Evolutionary conservation across 2,797 vertebrate species (phyloP).

Genomic region (Chiloscyllium punctatum): DNA sequence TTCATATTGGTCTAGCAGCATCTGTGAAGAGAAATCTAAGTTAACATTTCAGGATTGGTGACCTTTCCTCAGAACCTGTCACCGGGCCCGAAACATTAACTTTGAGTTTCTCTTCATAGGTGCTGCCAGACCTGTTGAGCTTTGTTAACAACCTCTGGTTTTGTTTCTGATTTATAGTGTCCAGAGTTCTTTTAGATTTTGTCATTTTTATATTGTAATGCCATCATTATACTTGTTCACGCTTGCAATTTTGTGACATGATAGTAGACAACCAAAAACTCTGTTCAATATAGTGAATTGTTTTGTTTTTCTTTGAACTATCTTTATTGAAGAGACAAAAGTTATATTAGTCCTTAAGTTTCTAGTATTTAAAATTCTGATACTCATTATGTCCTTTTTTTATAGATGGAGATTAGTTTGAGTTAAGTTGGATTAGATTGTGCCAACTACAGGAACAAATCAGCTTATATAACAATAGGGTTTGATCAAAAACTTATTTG

Average conservation of each 20-base stretch:
- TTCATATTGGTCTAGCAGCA: no score
- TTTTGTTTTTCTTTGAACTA: not conserved
- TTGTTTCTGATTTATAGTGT: no score
- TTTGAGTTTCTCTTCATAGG: no score
- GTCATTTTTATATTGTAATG: not conserved
- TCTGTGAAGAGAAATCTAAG: no score
- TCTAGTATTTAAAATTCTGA: not conserved
- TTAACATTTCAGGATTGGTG: no score
- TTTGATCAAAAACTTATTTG: not conserved
- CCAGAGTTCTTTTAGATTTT: no score
- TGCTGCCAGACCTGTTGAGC: no score
- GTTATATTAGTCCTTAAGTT: not conserved
- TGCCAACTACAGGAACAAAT: not conserved
- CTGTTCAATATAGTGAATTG: not conserved
- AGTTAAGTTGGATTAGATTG: not conserved
- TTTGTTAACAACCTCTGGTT: no score
- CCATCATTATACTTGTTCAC: not conserved
- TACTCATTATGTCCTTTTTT: not conserved
- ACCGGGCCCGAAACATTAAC: no score
- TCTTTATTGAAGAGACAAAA: not conserved
- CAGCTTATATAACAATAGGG: not conserved
- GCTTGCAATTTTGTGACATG: not conserved
- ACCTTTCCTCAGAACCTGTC: no score
- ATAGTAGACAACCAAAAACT: not conserved
- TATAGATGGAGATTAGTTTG: not conserved